Evolutionary conservation across 2,113 vertebrate species (phyloP).

Genomic region (Grus americana): DNA sequence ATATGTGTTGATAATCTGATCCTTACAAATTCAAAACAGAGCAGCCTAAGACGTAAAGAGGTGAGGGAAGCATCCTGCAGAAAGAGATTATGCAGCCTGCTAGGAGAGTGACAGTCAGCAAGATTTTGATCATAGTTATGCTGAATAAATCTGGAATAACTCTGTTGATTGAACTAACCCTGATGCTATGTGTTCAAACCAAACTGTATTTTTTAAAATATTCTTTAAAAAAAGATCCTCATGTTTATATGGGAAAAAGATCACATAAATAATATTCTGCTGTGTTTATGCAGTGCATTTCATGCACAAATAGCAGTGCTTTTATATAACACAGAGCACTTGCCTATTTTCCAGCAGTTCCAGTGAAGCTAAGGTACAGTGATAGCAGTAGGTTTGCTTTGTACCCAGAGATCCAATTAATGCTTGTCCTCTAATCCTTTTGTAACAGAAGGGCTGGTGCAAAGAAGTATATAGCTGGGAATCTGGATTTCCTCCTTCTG

Average conservation of each 20-base stretch:
- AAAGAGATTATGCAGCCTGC: background rate
- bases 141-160: slow-evolving; percentile 14
- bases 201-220: background rate
- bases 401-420: background rate
- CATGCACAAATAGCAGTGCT: background rate
- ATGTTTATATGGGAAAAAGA: background rate
- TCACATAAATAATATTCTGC: background rate
- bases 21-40: slow-evolving; percentile 52
- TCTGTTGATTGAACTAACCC: background rate
- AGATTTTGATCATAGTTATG: background rate
- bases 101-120: background rate
- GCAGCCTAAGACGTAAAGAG: background rate
- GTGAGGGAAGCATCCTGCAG: slow-evolving; percentile 14
- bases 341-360: background rate
- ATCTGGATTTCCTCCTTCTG: background rate
- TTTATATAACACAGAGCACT: background rate
- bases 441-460: background rate
- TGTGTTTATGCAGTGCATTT: slow-evolving; percentile 2
- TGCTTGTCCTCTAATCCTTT: background rate
- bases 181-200: background rate
- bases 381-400: background rate
- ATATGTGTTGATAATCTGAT: slow-evolving; percentile 20
- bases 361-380: background rate
- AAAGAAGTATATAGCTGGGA: background rate
- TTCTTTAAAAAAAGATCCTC: background rate